phyloP scores from a whole-genome alignment of 2,113 vertebrate species.

The Zapus hudsonius region DNA sequence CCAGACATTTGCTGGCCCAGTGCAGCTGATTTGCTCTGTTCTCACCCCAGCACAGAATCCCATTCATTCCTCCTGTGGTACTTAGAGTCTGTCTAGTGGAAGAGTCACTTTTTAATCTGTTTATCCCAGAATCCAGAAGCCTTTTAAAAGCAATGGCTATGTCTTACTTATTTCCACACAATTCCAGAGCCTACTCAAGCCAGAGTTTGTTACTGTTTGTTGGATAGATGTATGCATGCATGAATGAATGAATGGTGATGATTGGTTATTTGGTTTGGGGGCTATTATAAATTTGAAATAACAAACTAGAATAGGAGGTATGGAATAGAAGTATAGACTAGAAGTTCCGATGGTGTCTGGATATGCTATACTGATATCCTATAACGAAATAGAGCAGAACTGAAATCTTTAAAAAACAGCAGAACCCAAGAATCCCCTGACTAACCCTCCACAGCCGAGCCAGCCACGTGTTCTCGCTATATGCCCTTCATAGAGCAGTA shows the following conservation, averaged over 20 bases:
- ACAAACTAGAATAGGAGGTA: background rate
- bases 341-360: background rate
- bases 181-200: background rate
- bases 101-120: constrained; percentile 43
- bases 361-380: background rate
- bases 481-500: background rate
- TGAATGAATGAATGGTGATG: background rate
- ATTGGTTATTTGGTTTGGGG: background rate
- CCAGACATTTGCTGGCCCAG: constrained; percentile 63
- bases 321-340: background rate
- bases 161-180: constrained; percentile 24
- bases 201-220: background rate
- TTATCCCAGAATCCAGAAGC: constrained; percentile 34
- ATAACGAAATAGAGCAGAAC: constrained; percentile 11
- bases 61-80: constrained; percentile 28
- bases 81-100: constrained; percentile 16
- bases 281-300: background rate
- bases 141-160: constrained; percentile 4
- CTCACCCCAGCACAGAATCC: constrained; percentile 54
- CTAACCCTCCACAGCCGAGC: background rate
- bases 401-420: background rate
- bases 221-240: background rate
- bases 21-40: constrained; percentile 50
- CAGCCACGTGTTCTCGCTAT: background rate
- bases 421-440: background rate